phyloP scores from a whole-genome alignment of 2,113 vertebrate species.

The Cyprinus carpio region DNA sequence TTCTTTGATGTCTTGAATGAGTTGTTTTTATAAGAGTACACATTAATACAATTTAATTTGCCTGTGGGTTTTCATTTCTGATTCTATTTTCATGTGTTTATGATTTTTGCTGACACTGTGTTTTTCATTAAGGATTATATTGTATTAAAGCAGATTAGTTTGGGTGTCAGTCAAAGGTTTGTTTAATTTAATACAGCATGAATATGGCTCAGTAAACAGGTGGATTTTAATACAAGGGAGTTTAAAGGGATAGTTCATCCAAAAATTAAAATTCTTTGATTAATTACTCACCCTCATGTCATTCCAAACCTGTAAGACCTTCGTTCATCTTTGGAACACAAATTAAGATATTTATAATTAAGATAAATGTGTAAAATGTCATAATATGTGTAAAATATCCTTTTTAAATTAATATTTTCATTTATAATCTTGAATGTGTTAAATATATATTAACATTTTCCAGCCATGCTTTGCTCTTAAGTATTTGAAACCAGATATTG shows the following conservation, averaged over 20 bases:
- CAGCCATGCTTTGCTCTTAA: neutral
- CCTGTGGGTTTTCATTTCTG: neutral
- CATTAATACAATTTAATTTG: neutral
- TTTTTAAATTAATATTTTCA: no score
- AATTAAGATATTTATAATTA: no score
- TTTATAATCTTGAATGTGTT: neutral
- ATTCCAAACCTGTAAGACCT: no score
- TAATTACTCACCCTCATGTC: no score
- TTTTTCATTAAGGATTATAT: neutral
- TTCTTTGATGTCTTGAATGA: neutral
- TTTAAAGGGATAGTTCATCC: neutral
- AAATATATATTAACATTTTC: neutral
- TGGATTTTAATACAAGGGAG: neutral
- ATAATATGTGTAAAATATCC: no score
- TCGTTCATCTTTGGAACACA: no score
- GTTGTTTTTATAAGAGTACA: neutral
- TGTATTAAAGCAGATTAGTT: neutral
- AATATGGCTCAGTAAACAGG: neutral
- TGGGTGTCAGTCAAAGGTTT: neutral
- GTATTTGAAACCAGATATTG: neutral
- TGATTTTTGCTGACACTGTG: neutral
- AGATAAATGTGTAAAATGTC: no score
- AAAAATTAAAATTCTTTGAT: no score
- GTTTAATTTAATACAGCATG: neutral
- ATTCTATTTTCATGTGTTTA: neutral